Conservation (phyloP, 2,113 vertebrate species). For the Willisornis vidua region DNA sequence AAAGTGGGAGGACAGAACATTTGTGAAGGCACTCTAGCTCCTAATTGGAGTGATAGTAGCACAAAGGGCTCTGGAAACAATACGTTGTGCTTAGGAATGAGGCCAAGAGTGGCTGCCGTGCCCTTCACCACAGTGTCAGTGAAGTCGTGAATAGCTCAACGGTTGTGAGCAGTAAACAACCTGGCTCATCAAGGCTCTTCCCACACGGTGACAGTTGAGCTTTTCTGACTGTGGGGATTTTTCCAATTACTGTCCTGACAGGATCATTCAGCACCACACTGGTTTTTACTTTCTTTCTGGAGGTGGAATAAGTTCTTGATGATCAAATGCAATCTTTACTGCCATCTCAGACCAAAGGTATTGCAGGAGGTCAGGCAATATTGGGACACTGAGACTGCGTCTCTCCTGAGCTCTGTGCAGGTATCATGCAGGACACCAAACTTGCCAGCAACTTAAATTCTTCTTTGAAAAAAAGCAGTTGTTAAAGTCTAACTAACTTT, state of each 20-base stretch:
- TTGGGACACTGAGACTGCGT: not conserved
- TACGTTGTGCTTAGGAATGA: not conserved
- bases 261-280: not conserved
- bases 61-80: constrained; percentile 50
- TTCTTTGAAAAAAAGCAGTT: not conserved
- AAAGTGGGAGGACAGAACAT: constrained; percentile 51
- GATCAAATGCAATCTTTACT: not conserved
- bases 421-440: not conserved
- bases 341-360: not conserved
- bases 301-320: not conserved
- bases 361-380: not conserved
- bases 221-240: constrained; percentile 11
- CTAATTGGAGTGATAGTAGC: constrained; percentile 56
- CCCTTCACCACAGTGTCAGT: constrained; percentile 42
- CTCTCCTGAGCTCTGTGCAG: not conserved
- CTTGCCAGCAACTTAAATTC: not conserved
- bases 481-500: not conserved
- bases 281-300: not conserved
- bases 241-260: constrained; percentile 35
- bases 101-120: constrained; percentile 6
- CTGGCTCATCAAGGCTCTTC: constrained; percentile 48
- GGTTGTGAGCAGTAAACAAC: constrained; percentile 42
- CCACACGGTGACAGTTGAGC: constrained; percentile 9
- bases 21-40: constrained; percentile 38
- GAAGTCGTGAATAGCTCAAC: not conserved